phyloP scores from a whole-genome alignment of 2,888 invertebrate genomes.

The Tinea semifulvella region DNA sequence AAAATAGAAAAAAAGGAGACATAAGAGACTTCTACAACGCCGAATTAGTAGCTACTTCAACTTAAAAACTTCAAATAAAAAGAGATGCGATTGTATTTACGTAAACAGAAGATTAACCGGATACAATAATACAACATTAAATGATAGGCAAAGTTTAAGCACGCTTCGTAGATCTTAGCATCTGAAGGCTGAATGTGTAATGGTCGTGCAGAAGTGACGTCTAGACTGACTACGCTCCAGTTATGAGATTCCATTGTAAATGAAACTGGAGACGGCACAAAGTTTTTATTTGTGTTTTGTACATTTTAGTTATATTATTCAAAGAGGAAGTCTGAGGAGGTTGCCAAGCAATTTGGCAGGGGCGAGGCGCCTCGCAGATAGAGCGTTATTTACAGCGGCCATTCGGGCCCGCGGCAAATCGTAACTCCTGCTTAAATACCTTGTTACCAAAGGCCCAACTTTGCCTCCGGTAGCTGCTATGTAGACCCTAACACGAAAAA shows the following conservation, averaged over 20 bases:
- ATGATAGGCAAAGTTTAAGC: too few relatives aligned
- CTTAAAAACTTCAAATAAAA: too few relatives aligned
- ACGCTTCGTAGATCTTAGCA: too few relatives aligned
- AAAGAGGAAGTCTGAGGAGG: slow-evolving; percentile 56
- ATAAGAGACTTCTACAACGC: too few relatives aligned
- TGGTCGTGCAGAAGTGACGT: slow-evolving; percentile 13
- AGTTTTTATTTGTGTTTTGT: slow-evolving; percentile 43
- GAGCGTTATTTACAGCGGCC: slow-evolving; percentile 53
- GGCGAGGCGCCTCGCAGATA: slow-evolving; percentile 44
- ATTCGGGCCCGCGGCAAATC: slow-evolving; percentile 37
- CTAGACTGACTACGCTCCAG: not conserved
- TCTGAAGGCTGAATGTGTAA: too few relatives aligned
- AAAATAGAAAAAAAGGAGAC: too few relatives aligned
- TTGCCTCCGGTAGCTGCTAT: not conserved
- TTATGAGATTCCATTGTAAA: slow-evolving; percentile 10
- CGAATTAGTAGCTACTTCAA: too few relatives aligned
- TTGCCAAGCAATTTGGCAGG: slow-evolving; percentile 62
- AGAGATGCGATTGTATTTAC: too few relatives aligned
- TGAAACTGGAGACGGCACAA: slow-evolving; percentile 21
- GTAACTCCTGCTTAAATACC: slow-evolving; percentile 58
- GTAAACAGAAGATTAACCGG: too few relatives aligned
- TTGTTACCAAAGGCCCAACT: slow-evolving; percentile 29
- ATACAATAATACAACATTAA: too few relatives aligned
- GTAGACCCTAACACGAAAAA: slow-evolving; percentile 10
- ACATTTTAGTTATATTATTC: slow-evolving; percentile 57